Evolutionary conservation across 2,888 invertebrate species (phyloP), one percentile per base, ranked within the genome.

Genomic region (Yponomeuta malinellus): DNA sequence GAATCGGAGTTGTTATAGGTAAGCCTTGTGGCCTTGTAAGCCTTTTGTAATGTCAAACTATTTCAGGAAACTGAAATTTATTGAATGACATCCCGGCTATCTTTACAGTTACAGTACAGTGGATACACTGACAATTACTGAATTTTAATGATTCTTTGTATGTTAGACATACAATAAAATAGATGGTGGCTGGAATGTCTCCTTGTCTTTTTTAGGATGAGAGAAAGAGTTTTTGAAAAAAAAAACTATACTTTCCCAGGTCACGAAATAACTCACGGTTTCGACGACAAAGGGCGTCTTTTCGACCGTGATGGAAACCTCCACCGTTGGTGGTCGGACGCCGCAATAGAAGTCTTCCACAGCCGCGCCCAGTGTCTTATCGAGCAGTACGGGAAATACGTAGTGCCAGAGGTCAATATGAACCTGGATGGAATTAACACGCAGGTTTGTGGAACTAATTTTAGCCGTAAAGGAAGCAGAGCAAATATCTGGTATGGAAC

Each of bases 281-380:
- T 97, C 79, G 97, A 97, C 79, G 97, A 97, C 81, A 96, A 97
- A 85, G 97, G 99, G 0, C 94, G 98, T 0, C 93, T 98, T 59
- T 99, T 98, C 83, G 98, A 99, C 85, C 96, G 97, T 81, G 94
- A 97, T 77, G 99, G 99, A n/a, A 98, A 98, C 87, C 89, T 97
- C 10, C 95, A 96, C 76, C 94, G 95, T 5, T 97, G 97, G 97
- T 97, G 97, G 97, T 95, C 94, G 1, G 95, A 96, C 75, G 87
- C 93, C 5, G 95, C 96, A 0, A 95, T 96, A 70, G 93, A 94
- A 70, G 94, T 94, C 10, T 97, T 97, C 79, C 95, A 96, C 77
- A 93, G 93, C 48, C 93, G 95, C 63, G 96, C 96, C 0, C 94
- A 95, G 77, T 97, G 97, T 81, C 94, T 97, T 71, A 95, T 97